Percentiles rank a stretch among this genome's conserved stretches.
phyloP scores from a whole-genome alignment of 2,888 invertebrate genomes.

The Entomobrya multifasciata region DNA sequence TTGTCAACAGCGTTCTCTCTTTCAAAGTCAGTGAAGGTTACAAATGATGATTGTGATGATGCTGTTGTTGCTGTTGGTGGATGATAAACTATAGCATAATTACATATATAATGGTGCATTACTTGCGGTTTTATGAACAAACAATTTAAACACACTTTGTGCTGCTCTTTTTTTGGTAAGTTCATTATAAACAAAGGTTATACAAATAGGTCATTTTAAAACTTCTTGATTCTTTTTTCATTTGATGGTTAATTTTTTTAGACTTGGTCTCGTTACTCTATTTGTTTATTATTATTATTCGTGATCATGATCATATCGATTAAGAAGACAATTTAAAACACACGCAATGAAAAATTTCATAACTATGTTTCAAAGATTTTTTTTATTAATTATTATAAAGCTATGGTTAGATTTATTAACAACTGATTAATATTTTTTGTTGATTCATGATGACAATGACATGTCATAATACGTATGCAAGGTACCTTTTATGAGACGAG shows the following conservation, averaged over 20 bases:
- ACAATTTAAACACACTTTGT: no score
- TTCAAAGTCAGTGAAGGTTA: slow-evolving; percentile 65
- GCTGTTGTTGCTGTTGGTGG: background rate
- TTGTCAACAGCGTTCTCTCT: slow-evolving; percentile 53
- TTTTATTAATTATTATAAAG: no score
- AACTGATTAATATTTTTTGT: slow-evolving; percentile 22
- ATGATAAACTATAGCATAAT: slow-evolving; percentile 46
- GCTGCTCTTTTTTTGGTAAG: slow-evolving; percentile 31
- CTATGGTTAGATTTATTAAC: no score
- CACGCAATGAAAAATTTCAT: background rate
- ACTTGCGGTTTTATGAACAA: no score
- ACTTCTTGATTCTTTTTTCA: slow-evolving; percentile 24
- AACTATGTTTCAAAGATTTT: background rate
- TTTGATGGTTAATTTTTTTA: background rate
- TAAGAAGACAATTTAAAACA: background rate
- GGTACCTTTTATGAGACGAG: slow-evolving; percentile 35
- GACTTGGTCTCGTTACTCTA: slow-evolving; percentile 1
- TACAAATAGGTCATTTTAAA: slow-evolving; percentile 50
- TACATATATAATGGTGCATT: slow-evolving; percentile 54
- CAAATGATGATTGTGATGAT: slow-evolving; percentile 29
- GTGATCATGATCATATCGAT: no score
- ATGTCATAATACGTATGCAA: slow-evolving; percentile 27
- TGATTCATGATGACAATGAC: slow-evolving; percentile 23
- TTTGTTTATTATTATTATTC: no score
- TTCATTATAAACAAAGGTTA: slow-evolving; percentile 1